Conservation (phyloP, 1,140 invertebrate genomes). For the Oscheius sp. region DNA sequence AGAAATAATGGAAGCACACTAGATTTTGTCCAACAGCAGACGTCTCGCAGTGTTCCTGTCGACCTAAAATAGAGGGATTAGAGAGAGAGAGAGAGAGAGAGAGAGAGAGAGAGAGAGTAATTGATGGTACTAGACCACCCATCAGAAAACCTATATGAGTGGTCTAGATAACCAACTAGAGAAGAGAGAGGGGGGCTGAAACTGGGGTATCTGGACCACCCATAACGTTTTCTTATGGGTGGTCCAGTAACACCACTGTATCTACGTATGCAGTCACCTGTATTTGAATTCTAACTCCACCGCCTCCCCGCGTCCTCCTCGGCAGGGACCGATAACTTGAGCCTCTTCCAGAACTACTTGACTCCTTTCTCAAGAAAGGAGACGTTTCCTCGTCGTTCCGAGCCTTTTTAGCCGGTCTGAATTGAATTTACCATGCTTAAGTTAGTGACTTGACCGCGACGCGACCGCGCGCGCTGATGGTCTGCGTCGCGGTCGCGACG, state of each 20-base stretch:
- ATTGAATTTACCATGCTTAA: not conserved
- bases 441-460: not conserved
- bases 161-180: too few species aligned
- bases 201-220: too few species aligned
- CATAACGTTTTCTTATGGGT: too few species aligned
- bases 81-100: not conserved
- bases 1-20: not conserved
- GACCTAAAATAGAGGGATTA: not conserved
- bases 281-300: not conserved
- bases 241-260: too few species aligned
- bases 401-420: not conserved
- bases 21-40: not conserved
- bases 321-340: not conserved
- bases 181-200: too few species aligned
- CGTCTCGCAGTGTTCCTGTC: not conserved
- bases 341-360: not conserved
- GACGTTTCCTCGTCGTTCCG: not conserved
- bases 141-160: too few species aligned
- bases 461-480: not conserved
- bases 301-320: not conserved
- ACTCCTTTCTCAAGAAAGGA: slow-evolving; percentile 4
- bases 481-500: too few species aligned
- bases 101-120: too few species aligned
- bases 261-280: too few species aligned
- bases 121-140: too few species aligned